Base-by-base conservation (phyloP, 2,888 invertebrate species). In the Balanococcus diminutus region DNA sequence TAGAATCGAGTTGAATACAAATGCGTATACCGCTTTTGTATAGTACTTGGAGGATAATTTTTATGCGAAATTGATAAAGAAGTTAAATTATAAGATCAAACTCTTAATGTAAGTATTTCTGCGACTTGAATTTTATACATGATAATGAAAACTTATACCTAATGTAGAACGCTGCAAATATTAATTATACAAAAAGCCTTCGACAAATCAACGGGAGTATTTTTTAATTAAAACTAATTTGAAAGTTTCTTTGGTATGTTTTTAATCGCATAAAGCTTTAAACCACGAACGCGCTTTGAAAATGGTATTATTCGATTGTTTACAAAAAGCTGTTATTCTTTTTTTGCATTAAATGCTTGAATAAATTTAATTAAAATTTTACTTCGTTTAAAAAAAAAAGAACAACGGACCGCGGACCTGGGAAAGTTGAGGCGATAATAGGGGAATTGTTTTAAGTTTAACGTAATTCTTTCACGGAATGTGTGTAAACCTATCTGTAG, bases 361-460 rank as follows among this genome's bases (percentile, higher is more conserved):
- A 79, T 79, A 79, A 79, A 79, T 79, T 79, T 79, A 79, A 79
- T 79, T 79, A 79, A 79, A 79, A 79, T 79, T 79, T 79, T 9
- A 79, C 32, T 79, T 36, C 32, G 16, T 79, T 79, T 79, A 36
- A 79, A 36, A 67, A 25, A 67, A 67, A 31, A 79, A 32, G 36
- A 36, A 79, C 32, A 36, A 79, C 75, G n/a, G n/a, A 19, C 75
- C 11, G 11, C n/a, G n/a, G n/a, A 4, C 36, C n/a, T n/a, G n/a
- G 22, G 22, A 46, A 56, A 22, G 56, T 8, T 56, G 22, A 46
- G n/a, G 14, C 56, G 19, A 56, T 22, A 56, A 56, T 56, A 56
- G 56, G 56, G 56, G 22, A 56, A 51, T 51, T 5, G 19, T 51
- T 51, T 19, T 51, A 51, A 51, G 51, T 19, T 19, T 25, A 67